Evolutionary conservation across 2,113 vertebrate species (phyloP).

Genomic region (Anhinga anhinga): DNA sequence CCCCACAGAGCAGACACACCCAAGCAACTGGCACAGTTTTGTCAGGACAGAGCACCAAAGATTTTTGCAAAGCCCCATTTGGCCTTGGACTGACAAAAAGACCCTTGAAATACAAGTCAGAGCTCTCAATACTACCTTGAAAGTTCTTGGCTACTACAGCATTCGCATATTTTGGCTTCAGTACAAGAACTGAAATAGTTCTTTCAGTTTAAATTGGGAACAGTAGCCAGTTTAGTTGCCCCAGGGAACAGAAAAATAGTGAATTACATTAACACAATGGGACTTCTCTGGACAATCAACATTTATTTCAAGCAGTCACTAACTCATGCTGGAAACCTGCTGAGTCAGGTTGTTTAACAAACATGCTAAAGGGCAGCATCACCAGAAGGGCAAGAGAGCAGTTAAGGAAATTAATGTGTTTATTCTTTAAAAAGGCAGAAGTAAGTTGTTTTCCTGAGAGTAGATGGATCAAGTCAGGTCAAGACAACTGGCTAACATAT

Average conservation of each 20-base stretch:
- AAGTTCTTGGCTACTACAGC: not conserved
- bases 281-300: conserved; percentile 50
- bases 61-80: not conserved
- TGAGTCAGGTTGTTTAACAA: conserved; percentile 50
- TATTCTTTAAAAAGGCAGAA: conserved; percentile 23
- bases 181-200: conserved; percentile 20
- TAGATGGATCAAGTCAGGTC: not conserved
- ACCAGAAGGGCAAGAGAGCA: not conserved
- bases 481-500: not conserved
- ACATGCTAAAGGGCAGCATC: conserved; percentile 35
- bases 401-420: conserved; percentile 11
- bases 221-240: conserved; percentile 28
- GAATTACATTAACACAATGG: conserved; percentile 46
- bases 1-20: not conserved
- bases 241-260: conserved; percentile 42
- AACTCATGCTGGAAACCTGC: conserved; percentile 49
- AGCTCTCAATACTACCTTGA: not conserved
- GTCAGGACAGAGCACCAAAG: not conserved
- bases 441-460: conserved; percentile 14
- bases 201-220: conserved; percentile 33
- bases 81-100: not conserved
- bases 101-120: not conserved
- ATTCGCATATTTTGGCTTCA: not conserved
- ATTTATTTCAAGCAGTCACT: conserved; percentile 42
- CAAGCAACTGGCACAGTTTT: not conserved